Conservation (phyloP, 2,888 invertebrate genomes). For the Hypomecis punctinalis region DNA sequence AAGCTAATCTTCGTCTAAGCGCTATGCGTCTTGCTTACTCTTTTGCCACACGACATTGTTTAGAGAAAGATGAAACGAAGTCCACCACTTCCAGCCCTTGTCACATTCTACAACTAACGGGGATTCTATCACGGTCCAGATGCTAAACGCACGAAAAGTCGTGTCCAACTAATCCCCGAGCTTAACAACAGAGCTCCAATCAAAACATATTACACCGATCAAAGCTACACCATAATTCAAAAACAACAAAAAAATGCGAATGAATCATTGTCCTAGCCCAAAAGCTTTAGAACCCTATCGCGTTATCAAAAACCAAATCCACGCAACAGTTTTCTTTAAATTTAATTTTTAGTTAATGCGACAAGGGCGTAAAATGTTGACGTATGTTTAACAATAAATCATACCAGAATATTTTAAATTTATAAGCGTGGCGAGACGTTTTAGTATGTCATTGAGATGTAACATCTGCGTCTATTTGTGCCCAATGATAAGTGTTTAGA, state of each 20-base stretch:
- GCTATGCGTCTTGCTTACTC: no score
- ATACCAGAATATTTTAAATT: conserved; percentile 24
- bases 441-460: conserved; percentile 13
- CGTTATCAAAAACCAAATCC: background rate
- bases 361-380: conserved; percentile 12
- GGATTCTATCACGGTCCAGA: no score
- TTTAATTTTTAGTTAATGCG: conserved; percentile 2
- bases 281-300: background rate
- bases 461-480: conserved; percentile 28
- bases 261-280: conserved; percentile 4
- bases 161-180: background rate
- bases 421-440: conserved; percentile 8
- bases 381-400: conserved; percentile 21
- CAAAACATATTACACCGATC: conserved; percentile 14
- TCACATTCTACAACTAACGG: no score
- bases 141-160: background rate
- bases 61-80: no score
- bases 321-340: no score
- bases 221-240: conserved; percentile 16
- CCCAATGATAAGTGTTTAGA: conserved; percentile 29
- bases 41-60: no score
- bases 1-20: no score
- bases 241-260: background rate
- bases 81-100: no score
- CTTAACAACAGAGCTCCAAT: conserved; percentile 4